Conservation (phyloP, 2,888 invertebrate genomes). For the Timandra comae region DNA sequence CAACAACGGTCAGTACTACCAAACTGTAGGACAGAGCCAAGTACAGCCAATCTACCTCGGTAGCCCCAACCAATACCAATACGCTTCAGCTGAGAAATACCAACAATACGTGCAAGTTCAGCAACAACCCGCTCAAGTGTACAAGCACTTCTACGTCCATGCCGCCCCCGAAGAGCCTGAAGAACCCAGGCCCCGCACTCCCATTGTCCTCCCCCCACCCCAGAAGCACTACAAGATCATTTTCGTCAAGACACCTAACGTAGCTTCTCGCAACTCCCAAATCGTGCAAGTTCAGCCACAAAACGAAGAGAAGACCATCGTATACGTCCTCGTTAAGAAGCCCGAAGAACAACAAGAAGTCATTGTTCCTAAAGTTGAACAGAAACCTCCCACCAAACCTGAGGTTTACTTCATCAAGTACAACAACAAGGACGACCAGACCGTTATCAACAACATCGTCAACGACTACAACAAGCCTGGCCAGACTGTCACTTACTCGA, state of each 20-base stretch:
- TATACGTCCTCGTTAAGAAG: conserved; percentile 86
- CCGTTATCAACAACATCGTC: conserved; percentile 64
- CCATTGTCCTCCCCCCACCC: conserved; percentile 77
- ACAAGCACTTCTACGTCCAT: conserved; percentile 72
- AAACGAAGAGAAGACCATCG: conserved; percentile 85
- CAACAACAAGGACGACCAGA: conserved; percentile 79
- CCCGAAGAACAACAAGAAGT: conserved; percentile 83
- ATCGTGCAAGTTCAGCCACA: conserved; percentile 81
- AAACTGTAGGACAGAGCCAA: conserved; percentile 7
- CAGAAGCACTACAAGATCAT: conserved; percentile 89
- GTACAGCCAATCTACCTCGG: conserved; percentile 20
- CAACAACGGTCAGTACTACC: conserved; percentile 10
- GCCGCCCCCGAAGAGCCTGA: conserved; percentile 70
- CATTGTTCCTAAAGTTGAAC: conserved; percentile 79
- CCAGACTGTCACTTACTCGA: conserved; percentile 18
- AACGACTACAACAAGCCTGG: conserved; percentile 45
- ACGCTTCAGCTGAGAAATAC: conserved; percentile 32
- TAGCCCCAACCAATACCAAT: conserved; percentile 22
- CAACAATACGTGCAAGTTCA: conserved; percentile 82
- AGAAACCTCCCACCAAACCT: conserved; percentile 84
- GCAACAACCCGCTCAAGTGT: conserved; percentile 84
- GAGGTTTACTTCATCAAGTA: conserved; percentile 88
- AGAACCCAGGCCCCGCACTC: conserved; percentile 74
- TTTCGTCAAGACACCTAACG: conserved; percentile 84
- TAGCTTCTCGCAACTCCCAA: conserved; percentile 78